Evolutionary conservation across 2,797 vertebrate genomes (phyloP).

Genomic region (Pseudochirops corinnae): DNA sequence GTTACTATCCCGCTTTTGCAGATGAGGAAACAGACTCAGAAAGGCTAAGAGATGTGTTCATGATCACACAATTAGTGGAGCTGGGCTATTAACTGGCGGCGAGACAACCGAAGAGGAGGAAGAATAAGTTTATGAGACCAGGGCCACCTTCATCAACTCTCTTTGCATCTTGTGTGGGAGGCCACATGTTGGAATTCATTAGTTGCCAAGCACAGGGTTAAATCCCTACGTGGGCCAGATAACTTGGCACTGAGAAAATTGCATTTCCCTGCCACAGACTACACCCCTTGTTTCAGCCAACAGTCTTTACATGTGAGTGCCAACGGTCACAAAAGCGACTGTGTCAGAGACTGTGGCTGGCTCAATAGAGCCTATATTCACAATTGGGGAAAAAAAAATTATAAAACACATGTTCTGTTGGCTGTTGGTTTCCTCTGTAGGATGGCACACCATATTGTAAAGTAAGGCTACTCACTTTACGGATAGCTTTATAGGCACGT

Average conservation of each 20-base stretch:
- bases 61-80: neutral
- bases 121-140: neutral
- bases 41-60: neutral
- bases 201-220: neutral
- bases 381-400: neutral
- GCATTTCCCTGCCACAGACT: neutral
- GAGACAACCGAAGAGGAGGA: neutral
- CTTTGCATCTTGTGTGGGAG: fast-evolving
- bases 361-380: neutral
- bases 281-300: neutral
- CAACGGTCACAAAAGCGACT: neutral
- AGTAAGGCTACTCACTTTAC: neutral
- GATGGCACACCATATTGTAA: neutral
- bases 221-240: neutral
- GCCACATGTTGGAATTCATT: neutral
- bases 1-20: neutral
- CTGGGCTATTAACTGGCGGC: neutral
- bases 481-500: neutral
- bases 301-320: neutral
- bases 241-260: neutral
- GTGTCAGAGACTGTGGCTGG: neutral
- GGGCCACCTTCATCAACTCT: neutral
- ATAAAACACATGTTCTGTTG: neutral
- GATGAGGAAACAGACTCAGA: neutral
- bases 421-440: neutral